Evolutionary conservation across 2,113 vertebrate genomes (phyloP), one percentile per base, ranked within the genome.

Genomic region (Psettodes erumei): DNA sequence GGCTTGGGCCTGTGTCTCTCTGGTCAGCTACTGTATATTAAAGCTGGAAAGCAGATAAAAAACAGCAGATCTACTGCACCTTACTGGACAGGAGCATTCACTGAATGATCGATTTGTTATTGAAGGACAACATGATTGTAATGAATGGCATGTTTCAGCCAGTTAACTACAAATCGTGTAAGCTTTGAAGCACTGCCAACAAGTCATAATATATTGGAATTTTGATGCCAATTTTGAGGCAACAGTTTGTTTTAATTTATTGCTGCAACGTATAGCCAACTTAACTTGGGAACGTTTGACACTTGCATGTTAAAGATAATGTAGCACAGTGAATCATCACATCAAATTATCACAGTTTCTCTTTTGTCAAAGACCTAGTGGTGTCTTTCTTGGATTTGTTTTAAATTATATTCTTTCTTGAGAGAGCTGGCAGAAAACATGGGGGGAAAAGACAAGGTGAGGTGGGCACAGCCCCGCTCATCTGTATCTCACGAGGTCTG

Each of bases 1-100:
- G 88, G 95, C 88, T 89, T 95, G 93, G 95, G 93, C 94, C 94
- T 95, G 38, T 5, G 38, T 5, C 32, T 45, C 47, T 69, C 30
- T 43, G 94, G 94, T 95, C 93, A 90, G 92, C 21, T 43, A 23
- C 2, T 18, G n/a, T 16, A 16, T 54, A 62, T 55, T 23, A 63
- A 13, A 51, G 54, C 32, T 61, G 45, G 25, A 53, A 28, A 62
- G 62, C 23, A 61, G 32, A 13, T 12, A 45, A n/a, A n/a, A n/a
- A n/a, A n/a, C n/a, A 62, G 62, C 23, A 61, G 32, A 13, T 12
- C 33, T 15, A n/a, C 38, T 30, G 1, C 15, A 7, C 43, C 51
- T 54, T 11, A 19, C n/a, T 35, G 21, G 30, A 68, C 30, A 30
- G 23, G 28, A n/a, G 27, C n/a, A 23, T 19, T 38, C n/a, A 45